phyloP scores from a whole-genome alignment of 2,888 invertebrate genomes.

The Amiota minor region DNA sequence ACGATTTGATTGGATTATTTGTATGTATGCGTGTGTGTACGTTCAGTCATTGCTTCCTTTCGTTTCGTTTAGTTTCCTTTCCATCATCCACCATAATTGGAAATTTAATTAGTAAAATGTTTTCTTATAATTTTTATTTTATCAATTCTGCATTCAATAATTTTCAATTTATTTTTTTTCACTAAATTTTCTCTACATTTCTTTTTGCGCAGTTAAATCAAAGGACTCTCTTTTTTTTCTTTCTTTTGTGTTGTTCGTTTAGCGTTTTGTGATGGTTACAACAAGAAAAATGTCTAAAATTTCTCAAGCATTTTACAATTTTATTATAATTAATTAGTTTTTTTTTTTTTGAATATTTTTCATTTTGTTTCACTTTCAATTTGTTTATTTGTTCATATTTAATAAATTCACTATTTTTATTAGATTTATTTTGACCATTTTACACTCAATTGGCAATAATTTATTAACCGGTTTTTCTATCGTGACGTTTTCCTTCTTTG shows the following conservation, averaged over 20 bases:
- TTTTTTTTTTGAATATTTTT: constrained; percentile 32
- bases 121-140: constrained; percentile 1
- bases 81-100: too few relatives aligned
- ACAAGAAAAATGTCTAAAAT: constrained; percentile 47
- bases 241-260: constrained; percentile 6
- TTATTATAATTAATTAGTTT: background rate
- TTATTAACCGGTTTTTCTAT: constrained; percentile 70
- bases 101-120: too few relatives aligned
- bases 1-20: background rate
- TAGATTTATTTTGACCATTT: constrained; percentile 47
- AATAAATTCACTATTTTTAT: constrained; percentile 36
- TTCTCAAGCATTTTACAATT: constrained; percentile 28
- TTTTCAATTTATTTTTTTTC: constrained; percentile 9
- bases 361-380: constrained; percentile 22
- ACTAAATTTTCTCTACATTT: background rate
- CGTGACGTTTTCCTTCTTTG: constrained; percentile 56
- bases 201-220: constrained; percentile 61
- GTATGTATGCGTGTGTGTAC: constrained; percentile 27
- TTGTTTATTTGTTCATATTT: constrained; percentile 30
- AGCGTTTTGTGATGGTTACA: constrained; percentile 2
- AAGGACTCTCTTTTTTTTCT: constrained; percentile 41
- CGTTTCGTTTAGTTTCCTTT: too few relatives aligned
- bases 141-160: constrained; percentile 32
- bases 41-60: too few relatives aligned
- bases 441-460: constrained; percentile 64